These are phyloP conservation scores for Odontomachus brunneus DNA, from an alignment of 1,140 invertebrate genomes.

Conservation along the genomic window DNA sequence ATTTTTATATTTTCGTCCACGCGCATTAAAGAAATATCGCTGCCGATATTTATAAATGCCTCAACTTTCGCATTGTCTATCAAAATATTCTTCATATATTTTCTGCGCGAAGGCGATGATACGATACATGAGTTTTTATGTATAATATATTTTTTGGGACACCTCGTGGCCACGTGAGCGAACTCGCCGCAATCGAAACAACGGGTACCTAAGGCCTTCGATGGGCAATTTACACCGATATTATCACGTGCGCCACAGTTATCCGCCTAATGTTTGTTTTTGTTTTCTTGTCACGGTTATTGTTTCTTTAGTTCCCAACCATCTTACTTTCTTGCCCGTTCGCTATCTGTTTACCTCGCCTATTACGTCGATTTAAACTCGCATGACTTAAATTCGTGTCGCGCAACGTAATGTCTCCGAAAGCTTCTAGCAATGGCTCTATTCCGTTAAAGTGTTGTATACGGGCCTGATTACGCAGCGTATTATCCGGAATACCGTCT, in stretches of 20 bases:
- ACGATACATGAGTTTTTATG: too few species aligned
- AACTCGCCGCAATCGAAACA: constrained; percentile 63
- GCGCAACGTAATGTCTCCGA: background rate
- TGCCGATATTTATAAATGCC: constrained; percentile 23
- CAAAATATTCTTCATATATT: constrained; percentile 35
- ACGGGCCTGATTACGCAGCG: background rate
- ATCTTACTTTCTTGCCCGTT: too few species aligned
- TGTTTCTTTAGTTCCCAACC: too few species aligned
- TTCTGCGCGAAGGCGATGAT: background rate
- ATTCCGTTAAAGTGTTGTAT: background rate
- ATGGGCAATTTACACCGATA: constrained; percentile 49
- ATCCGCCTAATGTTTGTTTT: too few species aligned
- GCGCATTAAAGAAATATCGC: constrained; percentile 43
- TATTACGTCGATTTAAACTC: background rate
- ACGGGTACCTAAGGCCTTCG: constrained; percentile 34
- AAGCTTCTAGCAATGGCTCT: background rate
- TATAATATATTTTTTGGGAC: too few species aligned
- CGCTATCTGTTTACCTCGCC: too few species aligned
- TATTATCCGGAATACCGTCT: background rate
- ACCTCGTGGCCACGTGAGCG: constrained; percentile 51
- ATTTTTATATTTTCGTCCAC: constrained; percentile 21
- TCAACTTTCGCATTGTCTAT: constrained; percentile 6
- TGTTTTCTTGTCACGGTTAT: too few species aligned
- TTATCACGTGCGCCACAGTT: constrained; percentile 55
- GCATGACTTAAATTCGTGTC: background rate